Base-by-base conservation (phyloP, 2,888 invertebrate species). In the Troides oblongomaculatus region DNA sequence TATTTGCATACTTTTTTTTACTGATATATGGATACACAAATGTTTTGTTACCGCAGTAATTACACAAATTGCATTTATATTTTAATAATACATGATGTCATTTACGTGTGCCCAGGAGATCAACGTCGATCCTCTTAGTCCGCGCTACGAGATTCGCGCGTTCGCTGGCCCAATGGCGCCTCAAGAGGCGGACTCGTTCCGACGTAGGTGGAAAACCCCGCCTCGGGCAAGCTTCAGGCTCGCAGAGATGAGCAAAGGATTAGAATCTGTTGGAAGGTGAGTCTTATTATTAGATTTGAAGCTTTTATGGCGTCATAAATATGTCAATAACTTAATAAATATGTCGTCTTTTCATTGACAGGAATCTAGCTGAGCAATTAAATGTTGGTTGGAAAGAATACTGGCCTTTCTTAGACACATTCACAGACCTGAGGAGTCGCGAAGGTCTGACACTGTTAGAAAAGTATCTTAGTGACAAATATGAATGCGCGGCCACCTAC, bases 161-260 rank as follows among this genome's bases (percentile, higher is more conserved):
- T 96, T 96, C 88, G 98, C 98, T 12, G 99, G 99, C 0, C 99
- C 99, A 23, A 98, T 98, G 98, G 94, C 95, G 58, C 95, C 95
- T 72, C 90, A 93, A 18, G 94, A 94, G 67, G 97, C 97, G 0
- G 90, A 94, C 17, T 89, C 87, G 70, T 97, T 97, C 87, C 93
- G 95, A 12, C 95, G 94, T 70, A 94, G 95, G 65, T 97, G 97
- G 97, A 97, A 96, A 90, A 97, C 96, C 0, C 97, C 97, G 10
- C 96, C 97, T 0, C 93, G 96, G 12, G 69, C 74, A 12, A 46
- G 81, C 17, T 93, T 94, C 74, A 85, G 95, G 60, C 89, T 97
- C 14, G 92, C 94, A 64, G 98, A 98, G 82, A 94, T 95, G 46
- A 95, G 96, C 70, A 98, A 98, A 82, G 98, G 98, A 0, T 90